These are phyloP conservation scores for Eulemur mongoz DNA, from an alignment of 2,797 vertebrate species.

Conservation along the genomic window DNA sequence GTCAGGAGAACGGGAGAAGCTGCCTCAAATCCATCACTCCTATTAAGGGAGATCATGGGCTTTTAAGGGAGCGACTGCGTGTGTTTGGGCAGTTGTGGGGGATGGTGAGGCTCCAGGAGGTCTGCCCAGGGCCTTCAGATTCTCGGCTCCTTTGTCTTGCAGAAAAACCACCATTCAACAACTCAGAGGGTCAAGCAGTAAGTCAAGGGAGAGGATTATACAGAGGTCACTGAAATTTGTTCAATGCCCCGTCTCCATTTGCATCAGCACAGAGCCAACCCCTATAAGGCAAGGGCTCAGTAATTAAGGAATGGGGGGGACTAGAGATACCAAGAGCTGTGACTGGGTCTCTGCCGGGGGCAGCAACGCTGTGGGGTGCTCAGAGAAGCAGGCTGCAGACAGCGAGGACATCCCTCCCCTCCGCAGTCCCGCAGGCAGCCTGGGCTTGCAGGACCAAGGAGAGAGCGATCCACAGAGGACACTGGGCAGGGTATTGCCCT, in stretches of 20 bases:
- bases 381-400: not conserved
- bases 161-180: too few relatives aligned
- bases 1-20: not conserved
- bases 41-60: not conserved
- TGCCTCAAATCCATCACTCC: not conserved
- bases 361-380: not conserved
- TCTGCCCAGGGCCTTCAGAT: too few relatives aligned
- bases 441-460: not conserved
- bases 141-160: too few relatives aligned
- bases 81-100: not conserved
- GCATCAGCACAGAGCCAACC: too few relatives aligned
- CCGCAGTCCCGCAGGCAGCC: not conserved
- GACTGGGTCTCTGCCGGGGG: not conserved
- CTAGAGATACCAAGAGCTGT: not conserved
- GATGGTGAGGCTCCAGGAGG: too few relatives aligned
- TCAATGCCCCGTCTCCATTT: too few relatives aligned
- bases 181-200: too few relatives aligned
- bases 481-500: not conserved
- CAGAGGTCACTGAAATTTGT: too few relatives aligned
- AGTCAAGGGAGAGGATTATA: too few relatives aligned
- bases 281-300: not conserved
- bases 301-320: not conserved
- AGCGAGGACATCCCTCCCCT: not conserved
- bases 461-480: not conserved
- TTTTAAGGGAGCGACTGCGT: not conserved